phyloP scores from a whole-genome alignment of 2,113 vertebrate species.

The Brachyhypopomus occidentalis region DNA sequence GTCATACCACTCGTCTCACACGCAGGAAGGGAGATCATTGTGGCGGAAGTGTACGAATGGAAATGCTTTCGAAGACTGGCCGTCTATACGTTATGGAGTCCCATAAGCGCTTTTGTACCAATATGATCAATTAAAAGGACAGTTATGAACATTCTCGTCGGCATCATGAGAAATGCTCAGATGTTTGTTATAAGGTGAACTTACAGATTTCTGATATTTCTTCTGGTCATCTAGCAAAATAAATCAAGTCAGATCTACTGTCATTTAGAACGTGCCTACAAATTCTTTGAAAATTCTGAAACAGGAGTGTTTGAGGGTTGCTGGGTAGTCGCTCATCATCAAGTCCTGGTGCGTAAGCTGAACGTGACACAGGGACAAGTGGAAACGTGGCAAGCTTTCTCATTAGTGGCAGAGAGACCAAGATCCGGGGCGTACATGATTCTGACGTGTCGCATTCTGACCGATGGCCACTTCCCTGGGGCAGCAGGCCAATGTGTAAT shows the following conservation, averaged over 20 bases:
- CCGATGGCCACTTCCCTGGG: constrained; percentile 12
- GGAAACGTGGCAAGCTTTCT: not conserved
- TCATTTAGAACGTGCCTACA: not conserved
- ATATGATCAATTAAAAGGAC: not conserved
- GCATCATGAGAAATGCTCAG: not conserved
- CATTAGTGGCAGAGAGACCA: not conserved
- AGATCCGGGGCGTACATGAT: not conserved
- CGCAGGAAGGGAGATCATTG: not conserved
- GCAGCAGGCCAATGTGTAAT: not conserved
- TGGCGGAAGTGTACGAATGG: not conserved
- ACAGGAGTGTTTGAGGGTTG: not conserved
- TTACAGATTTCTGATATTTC: not conserved
- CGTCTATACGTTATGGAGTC: not conserved
- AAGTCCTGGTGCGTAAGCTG: constrained; percentile 15
- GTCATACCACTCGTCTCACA: not conserved
- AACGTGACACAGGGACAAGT: not conserved
- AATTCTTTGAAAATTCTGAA: constrained; percentile 9
- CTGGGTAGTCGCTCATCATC: not conserved
- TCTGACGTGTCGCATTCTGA: not conserved
- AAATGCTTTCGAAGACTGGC: not conserved
- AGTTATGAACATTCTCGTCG: not conserved
- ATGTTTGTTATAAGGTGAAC: not conserved
- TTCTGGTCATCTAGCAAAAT: not conserved
- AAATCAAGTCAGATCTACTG: not conserved
- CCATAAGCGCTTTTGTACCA: not conserved